A percentile compares a stretch with the other conserved stretches of the same genome.
These are phyloP conservation scores for Serripes groenlandicus DNA, from an alignment of 2,888 invertebrate species.

Conservation along the genomic window DNA sequence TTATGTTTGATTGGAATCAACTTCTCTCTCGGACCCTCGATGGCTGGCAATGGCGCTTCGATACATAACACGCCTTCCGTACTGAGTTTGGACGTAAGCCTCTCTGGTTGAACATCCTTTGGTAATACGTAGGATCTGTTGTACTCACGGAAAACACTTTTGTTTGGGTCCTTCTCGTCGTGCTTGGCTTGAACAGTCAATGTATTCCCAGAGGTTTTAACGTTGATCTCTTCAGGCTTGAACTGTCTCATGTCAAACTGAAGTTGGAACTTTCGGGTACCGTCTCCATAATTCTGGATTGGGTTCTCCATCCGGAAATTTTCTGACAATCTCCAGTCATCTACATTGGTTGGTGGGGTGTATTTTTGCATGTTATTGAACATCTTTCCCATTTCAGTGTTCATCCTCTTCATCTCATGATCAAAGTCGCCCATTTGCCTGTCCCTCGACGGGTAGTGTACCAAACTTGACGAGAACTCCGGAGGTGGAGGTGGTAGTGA, in stretches of 20 bases:
- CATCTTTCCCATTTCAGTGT: conserved; percentile 65
- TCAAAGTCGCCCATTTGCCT: conserved; percentile 53
- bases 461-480: conserved; percentile 38
- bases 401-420: conserved; percentile 62
- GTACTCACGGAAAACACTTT: conserved; percentile 99
- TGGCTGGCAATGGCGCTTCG: conserved; percentile 97
- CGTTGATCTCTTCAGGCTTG: conserved; percentile 97
- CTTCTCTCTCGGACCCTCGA: conserved; percentile 90
- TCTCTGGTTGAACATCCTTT: conserved; percentile 98
- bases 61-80: conserved; percentile 98
- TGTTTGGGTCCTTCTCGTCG: conserved; percentile 98
- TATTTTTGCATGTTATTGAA: conserved; percentile 60
- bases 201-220: conserved; percentile 99
- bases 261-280: conserved; percentile 94
- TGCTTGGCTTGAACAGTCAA: conserved; percentile 97
- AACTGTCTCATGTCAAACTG: conserved; percentile 99
- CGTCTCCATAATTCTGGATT: conserved; percentile 88
- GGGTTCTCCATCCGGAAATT: conserved; percentile 59
- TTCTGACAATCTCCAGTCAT: conserved; percentile 73
- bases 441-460: conserved; percentile 55
- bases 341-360: conserved; percentile 54
- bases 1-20: conserved; percentile 91
- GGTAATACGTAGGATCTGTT: conserved; percentile 98
- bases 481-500: conserved; percentile 40
- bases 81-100: conserved; percentile 97